Conservation (phyloP, 2,113 vertebrate genomes). For the Elephas maximus region DNA sequence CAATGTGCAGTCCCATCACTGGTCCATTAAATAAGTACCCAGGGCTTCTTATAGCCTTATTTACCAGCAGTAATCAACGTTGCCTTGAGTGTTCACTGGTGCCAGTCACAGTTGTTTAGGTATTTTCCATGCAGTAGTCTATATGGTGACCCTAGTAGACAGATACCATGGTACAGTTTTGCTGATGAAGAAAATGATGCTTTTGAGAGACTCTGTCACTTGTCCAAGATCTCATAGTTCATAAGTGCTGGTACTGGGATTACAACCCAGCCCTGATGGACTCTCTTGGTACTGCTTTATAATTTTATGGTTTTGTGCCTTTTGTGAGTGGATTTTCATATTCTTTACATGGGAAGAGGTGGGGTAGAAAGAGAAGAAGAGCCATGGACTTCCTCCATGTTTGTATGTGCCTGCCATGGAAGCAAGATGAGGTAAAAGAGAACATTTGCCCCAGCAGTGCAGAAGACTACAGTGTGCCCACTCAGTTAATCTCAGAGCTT, state of each 20-base stretch:
- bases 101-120: background rate
- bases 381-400: background rate
- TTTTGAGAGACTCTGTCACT: background rate
- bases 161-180: background rate
- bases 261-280: background rate
- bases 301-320: background rate
- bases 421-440: background rate
- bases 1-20: accelerated
- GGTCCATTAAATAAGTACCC: background rate
- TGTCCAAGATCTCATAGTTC: background rate
- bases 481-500: background rate
- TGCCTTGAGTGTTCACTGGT: background rate
- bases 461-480: background rate
- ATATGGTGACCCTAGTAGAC: too few relatives aligned
- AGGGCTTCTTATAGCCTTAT: background rate
- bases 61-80: accelerated
- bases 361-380: background rate
- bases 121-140: background rate
- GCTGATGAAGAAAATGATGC: background rate
- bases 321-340: background rate
- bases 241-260: background rate
- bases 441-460: too few relatives aligned
- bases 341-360: background rate
- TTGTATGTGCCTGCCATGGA: background rate
- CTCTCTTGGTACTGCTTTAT: background rate